Evolutionary conservation across 2,888 invertebrate genomes (phyloP).

Genomic region (Pseudococcus viburni): DNA sequence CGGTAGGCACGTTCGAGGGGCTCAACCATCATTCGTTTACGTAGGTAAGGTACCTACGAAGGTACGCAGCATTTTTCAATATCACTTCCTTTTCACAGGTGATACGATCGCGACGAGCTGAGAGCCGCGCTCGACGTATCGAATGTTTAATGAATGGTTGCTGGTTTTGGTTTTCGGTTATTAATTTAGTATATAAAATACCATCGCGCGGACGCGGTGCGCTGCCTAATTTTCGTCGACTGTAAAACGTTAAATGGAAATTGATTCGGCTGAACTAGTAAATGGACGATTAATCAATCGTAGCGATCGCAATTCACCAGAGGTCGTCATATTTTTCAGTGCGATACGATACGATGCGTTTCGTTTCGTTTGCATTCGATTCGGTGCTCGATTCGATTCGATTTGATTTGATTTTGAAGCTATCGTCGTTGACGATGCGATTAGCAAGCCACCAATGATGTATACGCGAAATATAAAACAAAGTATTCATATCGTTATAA

Average conservation of each 20-base stretch:
- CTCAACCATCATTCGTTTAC: background rate
- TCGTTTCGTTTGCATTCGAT: slow-evolving; percentile 28
- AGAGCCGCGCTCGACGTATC: slow-evolving; percentile 5
- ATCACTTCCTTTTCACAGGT: slow-evolving; percentile 35
- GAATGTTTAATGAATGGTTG: slow-evolving; percentile 26
- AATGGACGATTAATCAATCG: slow-evolving; percentile 43
- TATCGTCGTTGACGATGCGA: background rate
- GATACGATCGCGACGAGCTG: background rate
- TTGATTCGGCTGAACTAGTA: slow-evolving; percentile 39
- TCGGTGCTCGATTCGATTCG: slow-evolving; percentile 1
- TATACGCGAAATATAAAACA: background rate
- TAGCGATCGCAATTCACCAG: slow-evolving; percentile 39
- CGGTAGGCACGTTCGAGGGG: background rate
- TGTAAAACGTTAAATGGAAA: slow-evolving; percentile 31
- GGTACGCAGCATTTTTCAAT: slow-evolving; percentile 10
- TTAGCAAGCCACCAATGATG: no score
- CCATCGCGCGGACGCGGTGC: slow-evolving; percentile 10
- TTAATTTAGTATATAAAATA: slow-evolving; percentile 40
- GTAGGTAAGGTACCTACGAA: background rate
- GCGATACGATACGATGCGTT: slow-evolving; percentile 23
- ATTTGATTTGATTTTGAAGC: slow-evolving; percentile 9
- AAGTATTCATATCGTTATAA: background rate
- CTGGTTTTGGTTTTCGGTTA: slow-evolving; percentile 37
- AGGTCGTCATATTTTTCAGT: slow-evolving; percentile 39
- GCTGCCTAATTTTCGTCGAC: slow-evolving; percentile 17